Conservation (phyloP, 1,140 invertebrate genomes). For the Bombus terrestris region DNA sequence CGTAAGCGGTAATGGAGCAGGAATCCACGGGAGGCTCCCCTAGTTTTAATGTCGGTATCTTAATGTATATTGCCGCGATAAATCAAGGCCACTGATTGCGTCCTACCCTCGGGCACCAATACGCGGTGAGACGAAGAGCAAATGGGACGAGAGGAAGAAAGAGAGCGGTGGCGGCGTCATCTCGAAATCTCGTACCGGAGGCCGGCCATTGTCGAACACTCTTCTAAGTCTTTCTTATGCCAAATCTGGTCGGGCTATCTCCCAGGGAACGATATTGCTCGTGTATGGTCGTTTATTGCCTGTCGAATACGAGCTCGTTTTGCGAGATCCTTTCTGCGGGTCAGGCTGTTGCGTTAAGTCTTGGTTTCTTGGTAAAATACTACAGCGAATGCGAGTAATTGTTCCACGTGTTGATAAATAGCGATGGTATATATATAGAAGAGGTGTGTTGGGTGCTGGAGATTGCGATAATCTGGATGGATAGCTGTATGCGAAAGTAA, state of each 20-base stretch:
- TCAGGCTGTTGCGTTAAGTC: not conserved
- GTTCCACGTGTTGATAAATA: constrained; percentile 20
- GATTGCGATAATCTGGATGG: constrained; percentile 13
- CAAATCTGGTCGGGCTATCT: constrained; percentile 61
- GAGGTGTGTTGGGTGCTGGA: not conserved
- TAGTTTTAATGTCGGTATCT: constrained; percentile 83
- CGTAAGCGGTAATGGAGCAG: constrained; percentile 72
- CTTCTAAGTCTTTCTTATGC: constrained; percentile 75
- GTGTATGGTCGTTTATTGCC: constrained; percentile 21
- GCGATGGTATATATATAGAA: not conserved
- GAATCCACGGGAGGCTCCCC: constrained; percentile 74
- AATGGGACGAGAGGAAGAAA: constrained; percentile 22
- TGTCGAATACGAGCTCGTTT: constrained; percentile 2
- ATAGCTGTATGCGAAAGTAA: constrained; percentile 23
- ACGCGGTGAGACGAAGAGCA: constrained; percentile 34
- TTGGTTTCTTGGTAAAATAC: constrained; percentile 13
- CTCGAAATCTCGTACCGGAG: constrained; percentile 50
- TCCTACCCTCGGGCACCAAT: constrained; percentile 73
- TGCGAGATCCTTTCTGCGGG: not conserved
- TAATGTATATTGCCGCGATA: constrained; percentile 82
- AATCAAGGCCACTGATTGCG: constrained; percentile 82
- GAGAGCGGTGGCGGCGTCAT: constrained; percentile 39
- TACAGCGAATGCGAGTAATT: constrained; percentile 5
- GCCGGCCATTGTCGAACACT: constrained; percentile 69
- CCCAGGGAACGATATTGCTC: constrained; percentile 40